These are phyloP conservation scores for Megathymus violae DNA, from an alignment of 1,140 invertebrate genomes.

Conservation along the genomic window DNA sequence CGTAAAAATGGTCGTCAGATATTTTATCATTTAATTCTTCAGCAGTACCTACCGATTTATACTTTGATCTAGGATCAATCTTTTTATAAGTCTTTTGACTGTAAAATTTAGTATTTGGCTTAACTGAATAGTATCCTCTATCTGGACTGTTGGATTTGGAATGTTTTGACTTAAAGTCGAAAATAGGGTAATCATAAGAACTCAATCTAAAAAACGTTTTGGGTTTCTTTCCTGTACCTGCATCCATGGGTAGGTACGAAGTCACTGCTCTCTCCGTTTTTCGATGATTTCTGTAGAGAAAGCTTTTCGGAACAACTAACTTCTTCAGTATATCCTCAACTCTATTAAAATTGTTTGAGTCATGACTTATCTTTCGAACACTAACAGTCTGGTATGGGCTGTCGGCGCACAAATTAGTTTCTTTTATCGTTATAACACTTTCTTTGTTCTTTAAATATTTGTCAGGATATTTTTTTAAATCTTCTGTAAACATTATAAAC, in stretches of 20 bases:
- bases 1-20: constrained; percentile 73
- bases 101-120: constrained; percentile 57
- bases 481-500: constrained; percentile 66
- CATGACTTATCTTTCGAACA: constrained; percentile 57
- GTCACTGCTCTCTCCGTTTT: constrained; percentile 54
- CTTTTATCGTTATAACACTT: constrained; percentile 49
- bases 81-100: constrained; percentile 56
- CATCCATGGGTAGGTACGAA: constrained; percentile 78
- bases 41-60: constrained; percentile 57
- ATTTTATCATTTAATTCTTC: constrained; percentile 56
- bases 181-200: constrained; percentile 70
- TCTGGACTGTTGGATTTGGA: constrained; percentile 60
- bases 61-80: constrained; percentile 59
- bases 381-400: constrained; percentile 72
- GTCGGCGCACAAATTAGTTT: constrained; percentile 55
- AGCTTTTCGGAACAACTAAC: constrained; percentile 76
- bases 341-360: constrained; percentile 41
- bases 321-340: constrained; percentile 71
- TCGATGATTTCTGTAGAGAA: constrained; percentile 75
- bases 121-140: constrained; percentile 72
- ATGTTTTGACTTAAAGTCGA: constrained; percentile 57
- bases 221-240: constrained; percentile 53
- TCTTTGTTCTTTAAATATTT: constrained; percentile 58
- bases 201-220: constrained; percentile 68
- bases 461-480: constrained; percentile 62